phyloP scores from a whole-genome alignment of 2,113 vertebrate genomes.

The Trachemys scripta region DNA sequence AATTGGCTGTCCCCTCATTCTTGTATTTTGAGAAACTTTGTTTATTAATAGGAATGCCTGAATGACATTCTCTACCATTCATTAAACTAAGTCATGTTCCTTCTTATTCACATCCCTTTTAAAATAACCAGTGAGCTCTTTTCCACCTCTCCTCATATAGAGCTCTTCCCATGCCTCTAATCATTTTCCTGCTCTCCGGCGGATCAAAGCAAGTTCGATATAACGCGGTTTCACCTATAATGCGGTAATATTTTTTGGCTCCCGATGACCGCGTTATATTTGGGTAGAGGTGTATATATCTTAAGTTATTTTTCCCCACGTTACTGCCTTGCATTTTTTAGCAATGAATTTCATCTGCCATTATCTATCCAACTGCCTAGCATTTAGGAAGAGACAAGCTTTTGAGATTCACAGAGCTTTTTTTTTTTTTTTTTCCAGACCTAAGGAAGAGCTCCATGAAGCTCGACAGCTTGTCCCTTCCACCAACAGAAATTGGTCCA shows the following conservation, averaged over 20 bases:
- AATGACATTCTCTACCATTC: fast-evolving
- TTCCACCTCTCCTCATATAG: not conserved
- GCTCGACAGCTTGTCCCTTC: not conserved
- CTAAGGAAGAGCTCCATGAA: not conserved
- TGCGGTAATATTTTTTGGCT: no score
- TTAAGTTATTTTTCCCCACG: not conserved
- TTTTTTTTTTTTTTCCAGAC: not conserved
- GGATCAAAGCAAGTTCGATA: no score
- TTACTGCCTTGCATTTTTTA: not conserved
- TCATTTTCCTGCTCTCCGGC: fast-evolving
- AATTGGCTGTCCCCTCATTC: not conserved
- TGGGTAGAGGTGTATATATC: not conserved
- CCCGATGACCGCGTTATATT: no score
- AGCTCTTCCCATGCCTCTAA: fast-evolving
- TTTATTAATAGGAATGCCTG: fast-evolving
- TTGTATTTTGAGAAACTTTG: not conserved
- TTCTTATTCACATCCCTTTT: fast-evolving
- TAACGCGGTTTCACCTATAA: no score
- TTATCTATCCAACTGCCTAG: not conserved
- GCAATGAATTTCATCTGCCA: not conserved
- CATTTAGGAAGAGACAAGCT: not conserved
- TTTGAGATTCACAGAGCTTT: not conserved
- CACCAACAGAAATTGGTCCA: not conserved
- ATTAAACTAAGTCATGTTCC: fast-evolving
- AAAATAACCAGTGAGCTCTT: fast-evolving